These are phyloP conservation scores for Amiota communis DNA, from an alignment of 2,888 invertebrate genomes.

Conservation along the genomic window DNA sequence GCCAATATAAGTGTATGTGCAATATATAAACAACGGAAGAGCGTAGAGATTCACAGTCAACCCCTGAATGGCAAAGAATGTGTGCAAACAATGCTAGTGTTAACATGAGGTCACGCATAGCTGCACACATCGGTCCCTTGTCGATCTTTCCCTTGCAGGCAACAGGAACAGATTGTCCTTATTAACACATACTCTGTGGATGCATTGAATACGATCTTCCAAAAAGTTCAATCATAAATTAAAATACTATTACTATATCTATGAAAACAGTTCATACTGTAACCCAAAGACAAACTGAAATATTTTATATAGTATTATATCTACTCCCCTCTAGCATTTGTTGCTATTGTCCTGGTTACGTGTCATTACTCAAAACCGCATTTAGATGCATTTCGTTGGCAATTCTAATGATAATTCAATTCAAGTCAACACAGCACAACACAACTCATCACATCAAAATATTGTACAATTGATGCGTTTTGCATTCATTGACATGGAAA, in stretches of 20 bases:
- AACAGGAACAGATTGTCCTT: constrained; percentile 53
- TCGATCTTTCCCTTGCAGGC: neutral
- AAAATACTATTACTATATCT: too few species aligned
- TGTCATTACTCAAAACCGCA: constrained; percentile 51
- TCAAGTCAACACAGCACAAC: neutral
- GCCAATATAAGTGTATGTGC: constrained; percentile 35
- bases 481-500: constrained; percentile 31
- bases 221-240: too few species aligned
- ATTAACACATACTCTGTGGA: constrained; percentile 43
- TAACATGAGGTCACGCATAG: neutral
- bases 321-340: neutral
- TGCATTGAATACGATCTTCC: neutral
- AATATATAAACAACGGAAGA: neutral
- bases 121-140: neutral
- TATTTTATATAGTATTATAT: too few species aligned
- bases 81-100: neutral
- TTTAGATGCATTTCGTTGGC: constrained; percentile 37
- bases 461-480: constrained; percentile 52
- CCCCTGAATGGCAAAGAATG: neutral
- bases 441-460: too few species aligned
- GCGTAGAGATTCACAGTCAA: neutral
- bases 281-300: too few species aligned
- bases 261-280: too few species aligned
- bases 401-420: constrained; percentile 53
- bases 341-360: constrained; percentile 51